Evolutionary conservation across 2,113 vertebrate species (phyloP).

Genomic region (Rhagologus leucostigma): DNA sequence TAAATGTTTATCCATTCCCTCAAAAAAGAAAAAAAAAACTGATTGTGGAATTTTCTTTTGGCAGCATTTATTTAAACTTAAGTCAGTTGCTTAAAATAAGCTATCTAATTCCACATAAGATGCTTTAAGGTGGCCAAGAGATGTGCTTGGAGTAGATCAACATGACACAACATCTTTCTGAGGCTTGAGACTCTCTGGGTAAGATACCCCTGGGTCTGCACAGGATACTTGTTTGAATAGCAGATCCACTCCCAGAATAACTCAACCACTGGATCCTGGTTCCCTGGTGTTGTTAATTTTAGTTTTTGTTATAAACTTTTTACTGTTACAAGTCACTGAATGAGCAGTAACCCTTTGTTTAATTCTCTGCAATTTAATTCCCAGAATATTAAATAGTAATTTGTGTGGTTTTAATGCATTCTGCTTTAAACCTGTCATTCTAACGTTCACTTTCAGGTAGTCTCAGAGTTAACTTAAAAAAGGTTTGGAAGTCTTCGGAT

Average conservation of each 20-base stretch:
- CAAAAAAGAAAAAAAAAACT: not conserved
- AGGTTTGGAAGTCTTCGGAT: not conserved
- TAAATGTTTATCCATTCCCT: not conserved
- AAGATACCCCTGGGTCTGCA: not conserved
- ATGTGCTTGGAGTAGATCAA: not conserved
- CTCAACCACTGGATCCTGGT: not conserved
- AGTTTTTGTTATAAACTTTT: not conserved
- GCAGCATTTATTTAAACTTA: not conserved
- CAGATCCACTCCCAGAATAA: not conserved
- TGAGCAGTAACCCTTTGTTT: not conserved
- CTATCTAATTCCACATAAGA: not conserved
- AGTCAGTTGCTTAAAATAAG: not conserved
- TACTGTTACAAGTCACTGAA: not conserved
- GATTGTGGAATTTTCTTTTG: not conserved
- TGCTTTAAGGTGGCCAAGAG: not conserved
- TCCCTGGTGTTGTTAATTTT: not conserved
- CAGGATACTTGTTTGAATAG: not conserved
- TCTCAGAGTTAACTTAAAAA: not conserved
- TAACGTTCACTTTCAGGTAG: not conserved
- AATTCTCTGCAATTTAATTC: not conserved
- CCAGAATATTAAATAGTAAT: not conserved
- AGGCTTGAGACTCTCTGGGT: not conserved
- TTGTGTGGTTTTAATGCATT: not conserved
- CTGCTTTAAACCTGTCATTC: not conserved
- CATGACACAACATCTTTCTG: not conserved